A percentile compares a stretch with the other conserved stretches of the same genome.
phyloP scores from a whole-genome alignment of 2,113 vertebrate species.

The Plecotus auritus region DNA sequence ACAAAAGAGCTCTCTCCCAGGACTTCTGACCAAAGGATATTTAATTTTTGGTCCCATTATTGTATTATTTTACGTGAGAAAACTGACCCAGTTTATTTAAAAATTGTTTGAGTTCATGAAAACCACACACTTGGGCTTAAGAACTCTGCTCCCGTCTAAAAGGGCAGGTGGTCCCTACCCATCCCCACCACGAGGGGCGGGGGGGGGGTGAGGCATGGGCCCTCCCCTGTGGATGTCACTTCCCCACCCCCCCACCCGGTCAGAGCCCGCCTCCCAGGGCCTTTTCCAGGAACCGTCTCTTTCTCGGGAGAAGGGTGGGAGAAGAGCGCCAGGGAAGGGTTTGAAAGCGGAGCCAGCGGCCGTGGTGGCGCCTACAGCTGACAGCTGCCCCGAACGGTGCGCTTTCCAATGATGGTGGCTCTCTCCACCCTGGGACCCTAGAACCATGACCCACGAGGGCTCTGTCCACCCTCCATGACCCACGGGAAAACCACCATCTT shows the following conservation, averaged over 20 bases:
- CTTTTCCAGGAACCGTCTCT: neutral
- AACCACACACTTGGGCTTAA: neutral
- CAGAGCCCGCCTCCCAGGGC: neutral
- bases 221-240: neutral
- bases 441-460: neutral
- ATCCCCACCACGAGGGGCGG: too few relatives aligned
- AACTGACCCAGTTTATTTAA: neutral
- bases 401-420: neutral
- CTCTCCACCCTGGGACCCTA: neutral
- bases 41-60: neutral
- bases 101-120: neutral
- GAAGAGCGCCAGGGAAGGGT: too few relatives aligned
- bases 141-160: neutral
- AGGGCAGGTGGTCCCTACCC: neutral
- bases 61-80: neutral
- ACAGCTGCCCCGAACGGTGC: neutral
- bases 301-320: neutral
- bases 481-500: neutral
- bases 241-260: neutral
- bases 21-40: neutral
- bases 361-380: accelerated
- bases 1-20: neutral
- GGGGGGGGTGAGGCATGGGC: too few relatives aligned
- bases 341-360: neutral
- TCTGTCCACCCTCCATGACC: neutral